Evolutionary conservation across 1,140 invertebrate species (phyloP), one percentile per base, ranked within the genome.

Genomic region (Pteromalus puparum): DNA sequence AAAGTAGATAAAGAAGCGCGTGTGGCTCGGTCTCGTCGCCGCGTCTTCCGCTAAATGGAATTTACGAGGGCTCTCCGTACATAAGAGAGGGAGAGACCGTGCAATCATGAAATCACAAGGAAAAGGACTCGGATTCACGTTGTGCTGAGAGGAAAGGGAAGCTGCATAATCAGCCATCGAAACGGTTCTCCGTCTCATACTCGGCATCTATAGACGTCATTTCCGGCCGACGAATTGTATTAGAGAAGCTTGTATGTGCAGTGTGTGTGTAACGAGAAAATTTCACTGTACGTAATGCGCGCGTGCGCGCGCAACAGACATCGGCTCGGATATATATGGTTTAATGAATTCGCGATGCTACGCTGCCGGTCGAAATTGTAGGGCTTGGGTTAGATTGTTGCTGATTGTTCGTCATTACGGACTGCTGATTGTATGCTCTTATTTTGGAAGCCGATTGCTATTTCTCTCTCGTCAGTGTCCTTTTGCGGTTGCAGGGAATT

Each of bases 31-130:
- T 30, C 38, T 42, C 24, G 67, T 68, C 67, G 79, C 42, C 67
- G 79, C 42, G 10, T 46, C 80, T 61, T 48, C 18, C 48, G 70
- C 24, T 48, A 65, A 87, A 88, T 89, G 87, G 87, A 81, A 89
- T 89, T 88, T 87, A 88, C 86, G 88, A 87, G 85, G 85, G 87
- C 87, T 86, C 85, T 74, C 48, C 13, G 18, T 21, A 3, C 1
- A 48, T 24, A 61, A 65, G 53, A 61, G 26, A 34, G 46, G 61
- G 34, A 38, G 34, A 38, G 84, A 86, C 87, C 87, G n/a, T 46
- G 87, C 87, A 90, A 90, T 90, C 89, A 90, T 88, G 82, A 88
- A 88, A 90, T 89, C 87, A 88, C 80, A 38, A 87, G 87, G 87
- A 86, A 86, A 87, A 26, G 42, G 9, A 21, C 18, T 70, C 26